phyloP scores from a whole-genome alignment of 2,797 vertebrate species.

The Mormyrops boulengeri region DNA sequence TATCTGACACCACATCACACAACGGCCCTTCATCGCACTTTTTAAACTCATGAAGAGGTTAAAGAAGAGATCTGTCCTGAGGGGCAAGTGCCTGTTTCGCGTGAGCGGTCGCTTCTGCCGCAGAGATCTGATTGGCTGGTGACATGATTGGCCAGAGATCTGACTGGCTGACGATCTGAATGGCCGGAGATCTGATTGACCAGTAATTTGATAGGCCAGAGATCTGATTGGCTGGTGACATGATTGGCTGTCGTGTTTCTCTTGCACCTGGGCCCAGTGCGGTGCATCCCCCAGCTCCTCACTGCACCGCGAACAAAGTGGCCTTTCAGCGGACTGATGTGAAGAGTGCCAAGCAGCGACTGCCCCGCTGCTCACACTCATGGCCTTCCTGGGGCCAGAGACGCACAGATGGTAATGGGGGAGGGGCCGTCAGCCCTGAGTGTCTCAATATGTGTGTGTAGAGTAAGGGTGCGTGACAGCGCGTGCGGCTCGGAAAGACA shows the following conservation, averaged over 20 bases:
- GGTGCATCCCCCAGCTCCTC: background rate
- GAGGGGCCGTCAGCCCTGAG: background rate
- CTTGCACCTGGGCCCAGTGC: background rate
- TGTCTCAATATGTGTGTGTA: background rate
- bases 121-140: background rate
- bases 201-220: too few species aligned
- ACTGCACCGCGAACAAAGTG: background rate
- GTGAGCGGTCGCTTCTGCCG: background rate
- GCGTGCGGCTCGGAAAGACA: background rate
- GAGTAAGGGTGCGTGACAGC: background rate
- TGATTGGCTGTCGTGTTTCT: background rate
- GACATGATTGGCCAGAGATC: background rate
- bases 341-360: conserved; percentile 23
- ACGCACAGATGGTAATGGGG: background rate
- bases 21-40: background rate
- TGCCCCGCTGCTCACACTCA: conserved; percentile 12
- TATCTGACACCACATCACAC: background rate
- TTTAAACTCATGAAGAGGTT: background rate
- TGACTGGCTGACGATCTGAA: background rate
- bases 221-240: background rate
- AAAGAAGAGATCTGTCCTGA: background rate
- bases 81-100: background rate
- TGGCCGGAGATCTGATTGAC: background rate
- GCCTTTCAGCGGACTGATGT: conserved; percentile 4
- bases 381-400: background rate